Conservation (phyloP, 2,113 vertebrate species). For the Atrichornis clamosus region DNA sequence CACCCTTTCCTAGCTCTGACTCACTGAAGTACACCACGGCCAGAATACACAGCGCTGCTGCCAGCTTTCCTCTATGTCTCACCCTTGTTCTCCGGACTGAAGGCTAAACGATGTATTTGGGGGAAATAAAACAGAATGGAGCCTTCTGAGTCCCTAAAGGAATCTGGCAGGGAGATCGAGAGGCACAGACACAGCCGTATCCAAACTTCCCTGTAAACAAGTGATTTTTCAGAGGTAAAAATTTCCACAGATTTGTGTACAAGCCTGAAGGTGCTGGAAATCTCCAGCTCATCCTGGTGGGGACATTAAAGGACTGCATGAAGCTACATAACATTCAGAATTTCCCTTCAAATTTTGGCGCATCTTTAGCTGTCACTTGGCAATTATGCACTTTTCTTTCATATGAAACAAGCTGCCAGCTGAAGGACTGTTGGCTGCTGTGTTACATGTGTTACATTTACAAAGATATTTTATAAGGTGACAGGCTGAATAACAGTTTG, state of each 20-base stretch:
- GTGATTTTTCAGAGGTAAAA: constrained; percentile 3
- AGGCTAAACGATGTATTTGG: neutral
- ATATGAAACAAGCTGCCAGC: neutral
- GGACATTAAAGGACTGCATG: neutral
- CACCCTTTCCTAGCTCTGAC: neutral
- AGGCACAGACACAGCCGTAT: neutral
- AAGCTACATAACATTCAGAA: neutral
- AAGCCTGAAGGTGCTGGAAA: constrained; percentile 8
- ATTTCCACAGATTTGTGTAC: neutral
- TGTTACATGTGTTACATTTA: neutral
- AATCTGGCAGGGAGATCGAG: neutral
- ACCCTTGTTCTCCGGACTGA: neutral
- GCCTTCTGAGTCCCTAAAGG: constrained; percentile 8
- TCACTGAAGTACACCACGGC: neutral
- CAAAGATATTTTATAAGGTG: neutral
- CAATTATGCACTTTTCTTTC: neutral
- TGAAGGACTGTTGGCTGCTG: neutral
- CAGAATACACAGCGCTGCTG: neutral
- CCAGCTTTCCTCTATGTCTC: constrained; percentile 9
- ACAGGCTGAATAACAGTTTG: neutral
- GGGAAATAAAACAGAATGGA: constrained; percentile 4
- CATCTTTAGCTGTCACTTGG: neutral
- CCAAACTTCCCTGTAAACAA: constrained; percentile 10
- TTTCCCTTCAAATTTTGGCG: neutral
- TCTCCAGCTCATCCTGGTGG: neutral